A percentile compares a stretch with the other conserved stretches of the same genome.
Conservation (phyloP, 1,140 invertebrate genomes). For the Zaprionus africanus region DNA sequence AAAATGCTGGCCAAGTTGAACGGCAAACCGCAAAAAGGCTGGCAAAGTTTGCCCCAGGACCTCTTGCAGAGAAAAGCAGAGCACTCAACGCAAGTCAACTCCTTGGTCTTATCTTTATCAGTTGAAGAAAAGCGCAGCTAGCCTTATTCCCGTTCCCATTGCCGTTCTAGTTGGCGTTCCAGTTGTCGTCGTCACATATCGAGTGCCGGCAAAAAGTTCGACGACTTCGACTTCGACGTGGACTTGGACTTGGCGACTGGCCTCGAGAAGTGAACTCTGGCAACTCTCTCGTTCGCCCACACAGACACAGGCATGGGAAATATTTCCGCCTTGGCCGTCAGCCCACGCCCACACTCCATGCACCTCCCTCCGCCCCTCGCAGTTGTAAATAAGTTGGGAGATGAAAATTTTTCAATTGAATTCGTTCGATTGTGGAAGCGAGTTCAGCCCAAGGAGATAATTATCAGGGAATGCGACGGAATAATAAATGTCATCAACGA, state of each 20-base stretch:
- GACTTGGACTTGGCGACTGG: conserved; percentile 31
- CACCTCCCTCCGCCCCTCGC: conserved; percentile 21
- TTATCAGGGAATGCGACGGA: conserved; percentile 52
- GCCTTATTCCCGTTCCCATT: conserved; percentile 38
- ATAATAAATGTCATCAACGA: conserved; percentile 30
- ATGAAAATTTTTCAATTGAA: conserved; percentile 74
- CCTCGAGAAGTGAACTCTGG: conserved; percentile 30
- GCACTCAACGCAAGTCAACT: conserved; percentile 64
- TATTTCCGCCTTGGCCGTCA: conserved; percentile 37
- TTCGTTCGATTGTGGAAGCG: conserved; percentile 64
- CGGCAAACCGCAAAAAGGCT: conserved; percentile 30
- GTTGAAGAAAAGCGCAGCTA: conserved; percentile 73
- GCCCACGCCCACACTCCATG: conserved; percentile 20
- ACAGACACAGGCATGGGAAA: conserved; percentile 17
- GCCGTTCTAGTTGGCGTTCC: conserved; percentile 34
- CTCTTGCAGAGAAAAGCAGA: conserved; percentile 34
- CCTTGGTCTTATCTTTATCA: conserved; percentile 80
- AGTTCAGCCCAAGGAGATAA: conserved; percentile 51
- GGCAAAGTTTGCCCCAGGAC: conserved; percentile 62
- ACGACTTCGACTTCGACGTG: conserved; percentile 54
- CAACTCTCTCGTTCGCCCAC: conserved; percentile 11
- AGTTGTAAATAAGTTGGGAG: conserved; percentile 71
- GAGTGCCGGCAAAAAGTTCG: conserved; percentile 68
- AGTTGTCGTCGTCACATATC: conserved; percentile 63
- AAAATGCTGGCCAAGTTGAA: conserved; percentile 70